Evolutionary conservation across 2,888 invertebrate species (phyloP).

Genomic region (Standfussiana lucernea): DNA sequence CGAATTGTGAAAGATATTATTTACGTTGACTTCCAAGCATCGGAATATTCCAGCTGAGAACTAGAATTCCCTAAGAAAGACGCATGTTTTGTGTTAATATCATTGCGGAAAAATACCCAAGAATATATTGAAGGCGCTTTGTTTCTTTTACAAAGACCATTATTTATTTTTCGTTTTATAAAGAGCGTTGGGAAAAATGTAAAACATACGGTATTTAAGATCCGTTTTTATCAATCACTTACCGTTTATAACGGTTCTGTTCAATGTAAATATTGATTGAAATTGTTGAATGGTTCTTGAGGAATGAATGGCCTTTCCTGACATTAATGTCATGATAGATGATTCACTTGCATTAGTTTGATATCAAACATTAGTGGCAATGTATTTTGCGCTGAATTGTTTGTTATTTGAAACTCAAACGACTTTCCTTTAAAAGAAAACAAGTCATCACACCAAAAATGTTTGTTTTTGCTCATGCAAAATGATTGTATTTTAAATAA

Average conservation of each 20-base stretch:
- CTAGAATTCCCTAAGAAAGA: not conserved
- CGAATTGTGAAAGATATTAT: conserved; percentile 16
- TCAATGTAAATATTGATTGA: conserved; percentile 33
- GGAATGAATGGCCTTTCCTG: conserved; percentile 33
- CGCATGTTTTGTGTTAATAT: not conserved
- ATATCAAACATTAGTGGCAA: conserved; percentile 36
- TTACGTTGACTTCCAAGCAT: conserved; percentile 1
- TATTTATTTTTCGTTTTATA: not conserved
- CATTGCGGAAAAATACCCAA: not conserved
- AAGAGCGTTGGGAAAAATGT: not conserved
- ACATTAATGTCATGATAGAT: conserved; percentile 30
- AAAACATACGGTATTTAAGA: not conserved
- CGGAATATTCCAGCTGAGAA: not conserved
- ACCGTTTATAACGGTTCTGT: conserved; percentile 7
- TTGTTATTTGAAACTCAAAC: conserved; percentile 33
- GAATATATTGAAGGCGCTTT: not conserved
- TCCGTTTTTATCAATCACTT: conserved; percentile 7
- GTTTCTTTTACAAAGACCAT: not conserved
- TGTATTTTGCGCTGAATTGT: conserved; percentile 34
- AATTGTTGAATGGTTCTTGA: conserved; percentile 9
- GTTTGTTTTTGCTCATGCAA: conserved; percentile 13
- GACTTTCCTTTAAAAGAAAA: conserved; percentile 28
- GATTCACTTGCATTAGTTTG: conserved; percentile 33
- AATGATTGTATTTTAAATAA: not conserved
- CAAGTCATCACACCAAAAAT: conserved; percentile 2